phyloP scores from a whole-genome alignment of 2,113 vertebrate genomes.

The Xyliphius kryptos region DNA sequence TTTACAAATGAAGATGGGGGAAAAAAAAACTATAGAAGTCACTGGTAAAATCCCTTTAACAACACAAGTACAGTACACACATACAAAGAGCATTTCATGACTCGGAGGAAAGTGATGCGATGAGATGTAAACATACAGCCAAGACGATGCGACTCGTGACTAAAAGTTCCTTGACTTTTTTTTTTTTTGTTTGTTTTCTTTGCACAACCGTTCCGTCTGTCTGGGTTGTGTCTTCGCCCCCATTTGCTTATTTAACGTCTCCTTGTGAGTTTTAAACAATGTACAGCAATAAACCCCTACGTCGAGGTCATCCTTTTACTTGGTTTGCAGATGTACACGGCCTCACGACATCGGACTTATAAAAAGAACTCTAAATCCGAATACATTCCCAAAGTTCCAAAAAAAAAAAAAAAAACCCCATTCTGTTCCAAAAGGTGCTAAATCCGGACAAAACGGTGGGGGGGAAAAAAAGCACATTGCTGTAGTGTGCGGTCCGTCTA shows the following conservation, averaged over 20 bases:
- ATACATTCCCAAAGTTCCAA: constrained; percentile 35
- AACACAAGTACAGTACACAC: constrained; percentile 91
- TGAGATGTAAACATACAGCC: constrained; percentile 83
- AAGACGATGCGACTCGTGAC: constrained; percentile 84
- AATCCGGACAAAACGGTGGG: constrained; percentile 22
- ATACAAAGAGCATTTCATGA: constrained; percentile 73
- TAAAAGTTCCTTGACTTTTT: constrained; percentile 55
- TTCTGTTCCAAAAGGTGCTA: constrained; percentile 25
- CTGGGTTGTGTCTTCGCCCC: constrained; percentile 14
- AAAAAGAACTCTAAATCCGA: constrained; percentile 27
- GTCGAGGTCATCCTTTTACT: constrained; percentile 56
- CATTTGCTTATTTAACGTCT: constrained; percentile 47
- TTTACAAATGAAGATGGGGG: constrained; percentile 47
- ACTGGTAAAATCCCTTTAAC: constrained; percentile 99
- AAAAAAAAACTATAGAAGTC: constrained; percentile 65
- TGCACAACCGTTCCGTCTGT: no score
- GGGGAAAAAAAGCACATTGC: no score
- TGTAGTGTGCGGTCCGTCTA: constrained; percentile 25
- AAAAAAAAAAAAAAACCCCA: no score
- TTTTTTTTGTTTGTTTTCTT: neutral
- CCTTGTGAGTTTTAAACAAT: constrained; percentile 41
- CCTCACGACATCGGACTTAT: constrained; percentile 21
- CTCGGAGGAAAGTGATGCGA: constrained; percentile 82
- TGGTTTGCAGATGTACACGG: constrained; percentile 47
- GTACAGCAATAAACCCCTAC: constrained; percentile 49